Evolutionary conservation across 2,888 invertebrate species (phyloP), one percentile per base, ranked within the genome.

Genomic region (Gari tellinella): DNA sequence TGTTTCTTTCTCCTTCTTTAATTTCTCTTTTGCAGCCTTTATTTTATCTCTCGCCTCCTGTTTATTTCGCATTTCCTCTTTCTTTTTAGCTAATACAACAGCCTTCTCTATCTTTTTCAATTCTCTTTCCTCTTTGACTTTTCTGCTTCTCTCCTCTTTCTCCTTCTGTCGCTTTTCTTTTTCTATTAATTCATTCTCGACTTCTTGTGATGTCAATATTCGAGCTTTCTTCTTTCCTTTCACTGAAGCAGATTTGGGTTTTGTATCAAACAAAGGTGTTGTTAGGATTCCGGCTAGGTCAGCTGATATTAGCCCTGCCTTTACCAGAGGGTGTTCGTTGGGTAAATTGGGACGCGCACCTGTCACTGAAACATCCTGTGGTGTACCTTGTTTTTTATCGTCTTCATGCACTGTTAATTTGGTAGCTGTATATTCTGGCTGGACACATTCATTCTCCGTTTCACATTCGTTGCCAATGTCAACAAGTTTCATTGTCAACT

Each of bases 291-390:
- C 21, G 10, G n/a, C n/a, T 31, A 10, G 10, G 31, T 23, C 49
- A 19, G 7, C 49, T 49, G 49, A 15, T 49, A 49, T 49, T 23
- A 49, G 19, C 2, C 49, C 21, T 5, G 10, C 49, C 15, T 49
- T 49, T 3, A 49, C 49, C 49, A 49, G 19, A 4, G 49, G 49
- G 10, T 49, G 49, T 4, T n/a, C n/a, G n/a, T n/a, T n/a, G n/a
- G n/a, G n/a, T n/a, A n/a, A n/a, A n/a, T n/a, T n/a, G n/a, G n/a
- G n/a, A n/a, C n/a, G n/a, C n/a, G n/a, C n/a, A n/a, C n/a, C n/a
- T n/a, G n/a, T n/a, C n/a, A n/a, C n/a, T n/a, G n/a, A n/a, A n/a
- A n/a, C n/a, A n/a, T n/a, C n/a, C n/a, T 4, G 31, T 31, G 31
- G 7, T 49, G 49, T 15, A 19, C 19, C 19, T 49, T 49, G 15